Conservation (phyloP, 2,888 invertebrate species). For the Plebejus melissa region DNA sequence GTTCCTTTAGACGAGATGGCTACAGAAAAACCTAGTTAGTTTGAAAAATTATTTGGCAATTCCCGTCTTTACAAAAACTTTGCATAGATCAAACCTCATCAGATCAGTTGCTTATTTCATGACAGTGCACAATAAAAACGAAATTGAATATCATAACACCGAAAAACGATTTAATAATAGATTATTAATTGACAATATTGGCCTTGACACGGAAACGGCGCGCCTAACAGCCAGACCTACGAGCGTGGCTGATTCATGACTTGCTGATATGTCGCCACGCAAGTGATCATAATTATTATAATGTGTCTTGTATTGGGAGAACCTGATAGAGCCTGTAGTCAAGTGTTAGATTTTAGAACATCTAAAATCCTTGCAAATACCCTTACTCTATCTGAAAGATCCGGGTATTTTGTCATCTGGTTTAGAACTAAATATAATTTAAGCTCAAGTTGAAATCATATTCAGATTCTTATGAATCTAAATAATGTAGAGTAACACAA, state of each 20-base stretch:
- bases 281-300: not conserved
- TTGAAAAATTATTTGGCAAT: not conserved
- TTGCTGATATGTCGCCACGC: not conserved
- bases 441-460: not conserved
- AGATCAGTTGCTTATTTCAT: not conserved
- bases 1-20: not conserved
- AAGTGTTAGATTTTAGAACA: not conserved
- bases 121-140: constrained; percentile 23
- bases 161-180: constrained; percentile 26
- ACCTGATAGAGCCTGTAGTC: not conserved
- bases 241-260: constrained; percentile 22
- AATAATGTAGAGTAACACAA: not conserved
- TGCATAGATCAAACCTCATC: not conserved
- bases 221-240: constrained; percentile 31
- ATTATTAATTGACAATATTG: constrained; percentile 30
- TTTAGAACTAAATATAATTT: no score
- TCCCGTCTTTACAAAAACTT: not conserved
- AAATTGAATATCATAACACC: constrained; percentile 23
- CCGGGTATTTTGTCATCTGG: no score
- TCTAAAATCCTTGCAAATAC: no score
- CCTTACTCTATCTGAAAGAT: no score
- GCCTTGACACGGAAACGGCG: constrained; percentile 36
- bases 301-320: not conserved
- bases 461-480: not conserved
- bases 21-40: not conserved